Base-by-base conservation (phyloP, 2,797 vertebrate genomes). In the Sebastes flavidus region DNA sequence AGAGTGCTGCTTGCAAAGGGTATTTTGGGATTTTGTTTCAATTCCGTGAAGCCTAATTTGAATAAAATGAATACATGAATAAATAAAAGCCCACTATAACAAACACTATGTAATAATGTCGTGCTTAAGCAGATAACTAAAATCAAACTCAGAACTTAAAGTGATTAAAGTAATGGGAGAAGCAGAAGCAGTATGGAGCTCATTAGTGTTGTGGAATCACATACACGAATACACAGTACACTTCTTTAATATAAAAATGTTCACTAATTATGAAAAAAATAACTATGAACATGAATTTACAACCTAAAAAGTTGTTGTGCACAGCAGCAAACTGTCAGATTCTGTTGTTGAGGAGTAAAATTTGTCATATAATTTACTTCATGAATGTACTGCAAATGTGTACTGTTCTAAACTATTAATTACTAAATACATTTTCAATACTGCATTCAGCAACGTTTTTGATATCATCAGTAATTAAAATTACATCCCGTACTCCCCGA, bases 21-120 rank as follows among this genome's bases (percentile, higher is more conserved):
- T 5, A 24, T 29, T 72, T 36, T 36, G 60, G 4, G 7, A 30
- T 49, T 52, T 42, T 81, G 20, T 24, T 46, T 36, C 6, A 20
- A 54, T 72, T 83, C 25, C 2, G 4, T 49, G n/a, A 54, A n/a
- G 61, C 18, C 62, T 73, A 27, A 65, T 78, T 67, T 71, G 24
- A 84, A 72, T 66, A 49, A 77, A 84, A 79, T 79, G 65, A 87
- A 86, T 75, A 77, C 75, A 89, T 81, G 72, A 82, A 86, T 87
- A 87, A 76, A 72, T 80, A 72, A 81, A 77, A 79, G 52, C 8
- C n/a, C 7, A 14, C 24, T 5, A 75, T 32, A 54, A 58, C 36
- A 75, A 80, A 70, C 29, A 25, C 25, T 54, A 6, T 63, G 25
- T 62, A 59, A 84, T 75, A 38, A 80, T 67, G 59, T 49, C 25